Evolutionary conservation across 2,113 vertebrate species (phyloP).

Genomic region (Aspiorhynchus laticeps): DNA sequence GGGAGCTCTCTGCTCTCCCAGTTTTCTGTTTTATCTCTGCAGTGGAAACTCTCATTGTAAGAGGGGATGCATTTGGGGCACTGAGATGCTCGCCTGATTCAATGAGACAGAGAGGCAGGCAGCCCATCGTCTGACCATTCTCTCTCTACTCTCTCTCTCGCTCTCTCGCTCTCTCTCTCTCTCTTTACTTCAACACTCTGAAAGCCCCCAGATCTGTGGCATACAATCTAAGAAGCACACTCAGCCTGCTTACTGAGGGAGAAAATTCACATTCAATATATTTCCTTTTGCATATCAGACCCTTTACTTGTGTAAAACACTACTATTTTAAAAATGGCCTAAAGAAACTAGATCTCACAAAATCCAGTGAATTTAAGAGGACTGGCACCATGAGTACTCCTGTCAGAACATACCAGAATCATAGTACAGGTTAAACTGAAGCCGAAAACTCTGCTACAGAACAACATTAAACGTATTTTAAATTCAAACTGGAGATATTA

Average conservation of each 20-base stretch:
- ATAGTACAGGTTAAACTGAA: neutral
- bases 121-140: neutral
- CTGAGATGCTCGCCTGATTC: constrained; percentile 43
- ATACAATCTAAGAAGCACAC: constrained; percentile 27
- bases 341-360: neutral
- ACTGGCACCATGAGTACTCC: neutral
- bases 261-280: constrained; percentile 47
- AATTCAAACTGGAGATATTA: neutral
- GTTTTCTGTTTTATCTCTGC: constrained; percentile 46
- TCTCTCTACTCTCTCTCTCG: neutral
- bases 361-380: neutral
- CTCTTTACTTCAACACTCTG: constrained; percentile 5
- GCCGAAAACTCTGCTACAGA: neutral
- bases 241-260: constrained; percentile 41
- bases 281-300: constrained; percentile 7
- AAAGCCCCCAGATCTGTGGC: constrained; percentile 20
- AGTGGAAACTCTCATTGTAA: constrained; percentile 45
- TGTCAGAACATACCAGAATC: neutral
- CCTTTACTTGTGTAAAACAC: constrained; percentile 1
- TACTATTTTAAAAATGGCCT: neutral
- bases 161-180: constrained; percentile 18
- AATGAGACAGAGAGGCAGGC: constrained; percentile 41
- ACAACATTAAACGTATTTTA: neutral
- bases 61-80: constrained; percentile 37
- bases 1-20: constrained; percentile 35